These are phyloP conservation scores for Ptilorrhoa leucosticta DNA, from an alignment of 2,113 vertebrate species.

Conservation along the genomic window DNA sequence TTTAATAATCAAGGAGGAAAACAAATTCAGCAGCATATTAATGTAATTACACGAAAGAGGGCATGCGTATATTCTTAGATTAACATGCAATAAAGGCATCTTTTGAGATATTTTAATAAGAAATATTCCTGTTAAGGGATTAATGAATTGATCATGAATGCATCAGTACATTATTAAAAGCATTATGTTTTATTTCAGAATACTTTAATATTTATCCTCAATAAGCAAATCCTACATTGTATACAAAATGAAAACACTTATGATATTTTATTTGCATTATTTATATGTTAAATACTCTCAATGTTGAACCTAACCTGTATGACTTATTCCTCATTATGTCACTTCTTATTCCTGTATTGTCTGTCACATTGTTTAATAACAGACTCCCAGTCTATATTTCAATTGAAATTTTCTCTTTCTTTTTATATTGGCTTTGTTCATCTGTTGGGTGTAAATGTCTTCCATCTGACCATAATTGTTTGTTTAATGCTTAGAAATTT, in stretches of 20 bases:
- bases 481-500: background rate
- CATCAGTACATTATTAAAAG: background rate
- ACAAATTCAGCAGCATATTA: background rate
- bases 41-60: background rate
- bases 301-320: accelerated
- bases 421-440: background rate
- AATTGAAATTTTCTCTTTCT: background rate
- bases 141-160: background rate
- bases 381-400: background rate
- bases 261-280: background rate
- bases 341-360: background rate
- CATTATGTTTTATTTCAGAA: background rate
- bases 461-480: background rate
- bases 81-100: background rate
- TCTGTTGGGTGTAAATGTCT: background rate
- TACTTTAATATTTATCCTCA: background rate
- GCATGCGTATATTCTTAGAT: background rate
- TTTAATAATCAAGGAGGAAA: background rate
- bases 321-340: background rate
- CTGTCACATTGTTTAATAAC: background rate
- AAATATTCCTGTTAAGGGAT: background rate
- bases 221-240: background rate
- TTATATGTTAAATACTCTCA: background rate
- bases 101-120: background rate
- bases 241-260: background rate